Percentiles rank a stretch among this genome's conserved stretches.
Evolutionary conservation across 1,140 invertebrate genomes (phyloP).

Genomic region (Forficula auricularia): DNA sequence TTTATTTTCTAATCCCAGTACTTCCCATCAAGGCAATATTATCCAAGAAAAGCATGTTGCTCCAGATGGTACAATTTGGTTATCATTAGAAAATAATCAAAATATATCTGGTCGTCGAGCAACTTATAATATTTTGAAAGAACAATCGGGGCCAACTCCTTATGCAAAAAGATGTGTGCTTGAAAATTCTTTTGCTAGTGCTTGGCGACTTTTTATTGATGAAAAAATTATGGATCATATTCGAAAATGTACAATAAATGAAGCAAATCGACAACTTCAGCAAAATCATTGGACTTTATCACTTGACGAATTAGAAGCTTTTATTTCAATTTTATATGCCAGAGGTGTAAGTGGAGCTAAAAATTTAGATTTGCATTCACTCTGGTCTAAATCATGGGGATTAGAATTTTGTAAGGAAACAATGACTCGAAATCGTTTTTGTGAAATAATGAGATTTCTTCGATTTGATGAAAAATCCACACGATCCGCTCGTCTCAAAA

Average conservation of each 20-base stretch:
- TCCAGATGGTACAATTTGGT: too few species aligned
- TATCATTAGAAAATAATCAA: too few species aligned
- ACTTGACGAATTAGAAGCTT: constrained; percentile 16
- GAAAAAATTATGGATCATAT: constrained; percentile 13
- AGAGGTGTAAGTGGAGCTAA: constrained; percentile 18
- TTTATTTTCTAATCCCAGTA: too few species aligned
- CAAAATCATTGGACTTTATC: constrained; percentile 14
- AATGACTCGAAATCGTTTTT: constrained; percentile 15
- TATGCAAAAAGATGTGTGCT: too few species aligned
- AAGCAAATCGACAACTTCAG: constrained; percentile 12
- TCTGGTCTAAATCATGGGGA: constrained; percentile 16
- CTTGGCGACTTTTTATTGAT: constrained; percentile 12
- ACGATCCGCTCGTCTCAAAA: constrained; percentile 4
- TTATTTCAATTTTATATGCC: constrained; percentile 19
- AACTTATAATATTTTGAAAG: too few species aligned
- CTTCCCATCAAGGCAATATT: too few species aligned
- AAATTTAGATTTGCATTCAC: constrained; percentile 13
- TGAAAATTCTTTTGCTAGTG: not conserved
- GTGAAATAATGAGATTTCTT: constrained; percentile 12
- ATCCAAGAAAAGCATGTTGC: too few species aligned
- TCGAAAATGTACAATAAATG: constrained; percentile 14
- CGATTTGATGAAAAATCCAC: constrained; percentile 19
- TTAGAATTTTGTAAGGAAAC: constrained; percentile 16
- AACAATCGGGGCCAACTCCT: too few species aligned
- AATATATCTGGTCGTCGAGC: too few species aligned